Evolutionary conservation across 2,113 vertebrate genomes (phyloP).

Genomic region (Microtus richardsoni): DNA sequence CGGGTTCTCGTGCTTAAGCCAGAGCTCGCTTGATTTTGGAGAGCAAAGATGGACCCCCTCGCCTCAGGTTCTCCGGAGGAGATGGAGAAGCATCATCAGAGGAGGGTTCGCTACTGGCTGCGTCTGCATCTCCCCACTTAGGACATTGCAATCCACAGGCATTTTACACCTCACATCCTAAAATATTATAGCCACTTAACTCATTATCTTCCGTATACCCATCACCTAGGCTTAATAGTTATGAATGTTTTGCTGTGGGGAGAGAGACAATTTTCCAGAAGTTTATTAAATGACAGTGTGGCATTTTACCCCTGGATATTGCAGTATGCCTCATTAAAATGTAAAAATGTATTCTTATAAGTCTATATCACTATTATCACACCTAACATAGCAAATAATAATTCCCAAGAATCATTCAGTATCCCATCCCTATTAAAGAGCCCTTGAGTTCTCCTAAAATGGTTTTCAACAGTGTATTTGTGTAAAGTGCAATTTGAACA

Average conservation of each 20-base stretch:
- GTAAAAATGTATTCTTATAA: not conserved
- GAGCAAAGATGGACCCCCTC: not conserved
- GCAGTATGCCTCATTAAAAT: not conserved
- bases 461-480: not conserved
- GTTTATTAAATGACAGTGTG: constrained; percentile 2
- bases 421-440: not conserved
- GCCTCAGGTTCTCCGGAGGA: not conserved
- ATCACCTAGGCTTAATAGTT: not conserved
- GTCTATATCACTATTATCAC: not conserved
- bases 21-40: not conserved
- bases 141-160: not conserved
- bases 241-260: not conserved
- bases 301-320: not conserved
- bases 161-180: not conserved
- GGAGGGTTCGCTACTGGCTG: not conserved
- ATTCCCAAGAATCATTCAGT: not conserved
- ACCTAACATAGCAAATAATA: not conserved
- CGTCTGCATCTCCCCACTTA: not conserved
- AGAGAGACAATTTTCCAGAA: not conserved
- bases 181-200: not conserved
- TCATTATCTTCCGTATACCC: not conserved
- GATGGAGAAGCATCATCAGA: not conserved
- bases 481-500: not conserved
- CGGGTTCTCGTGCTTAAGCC: not conserved
- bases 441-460: not conserved